Conservation (phyloP, 2,888 invertebrate species). For the Lamellibrachia satsuma region DNA sequence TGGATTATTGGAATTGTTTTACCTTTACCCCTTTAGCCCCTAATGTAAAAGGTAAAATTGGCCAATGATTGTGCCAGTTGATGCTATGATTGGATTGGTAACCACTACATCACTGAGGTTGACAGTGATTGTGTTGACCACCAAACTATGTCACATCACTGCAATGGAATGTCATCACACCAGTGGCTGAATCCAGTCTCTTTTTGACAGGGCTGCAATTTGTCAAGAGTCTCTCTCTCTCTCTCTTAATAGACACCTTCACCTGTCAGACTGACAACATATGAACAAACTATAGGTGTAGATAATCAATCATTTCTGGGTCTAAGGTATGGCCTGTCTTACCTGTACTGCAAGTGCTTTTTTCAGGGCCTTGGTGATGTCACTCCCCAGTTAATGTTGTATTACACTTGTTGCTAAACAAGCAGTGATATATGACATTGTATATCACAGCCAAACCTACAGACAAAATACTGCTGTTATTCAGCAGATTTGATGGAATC, state of each 20-base stretch:
- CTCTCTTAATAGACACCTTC: not conserved
- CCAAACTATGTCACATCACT: not conserved
- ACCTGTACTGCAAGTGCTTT: not conserved
- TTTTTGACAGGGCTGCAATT: not conserved
- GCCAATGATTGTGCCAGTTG: not conserved
- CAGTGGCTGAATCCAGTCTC: not conserved
- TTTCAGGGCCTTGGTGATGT: constrained; percentile 6
- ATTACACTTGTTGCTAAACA: too few relatives aligned
- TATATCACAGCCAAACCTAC: too few relatives aligned
- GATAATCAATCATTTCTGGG: not conserved
- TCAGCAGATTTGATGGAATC: too few relatives aligned
- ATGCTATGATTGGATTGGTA: not conserved
- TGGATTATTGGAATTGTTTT: too few relatives aligned
- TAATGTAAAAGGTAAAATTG: not conserved
- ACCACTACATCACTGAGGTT: not conserved
- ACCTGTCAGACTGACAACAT: not conserved
- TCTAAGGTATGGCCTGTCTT: not conserved
- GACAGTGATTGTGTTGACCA: not conserved
- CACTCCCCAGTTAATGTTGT: not conserved
- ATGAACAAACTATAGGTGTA: not conserved
- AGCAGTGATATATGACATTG: too few relatives aligned
- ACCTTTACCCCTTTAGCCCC: too few relatives aligned
- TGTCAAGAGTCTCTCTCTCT: not conserved
- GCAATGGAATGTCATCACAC: not conserved
- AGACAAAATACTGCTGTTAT: too few relatives aligned